These are phyloP conservation scores for Pongo pygmaeus DNA, from an alignment of 2,113 vertebrate genomes.

Conservation along the genomic window DNA sequence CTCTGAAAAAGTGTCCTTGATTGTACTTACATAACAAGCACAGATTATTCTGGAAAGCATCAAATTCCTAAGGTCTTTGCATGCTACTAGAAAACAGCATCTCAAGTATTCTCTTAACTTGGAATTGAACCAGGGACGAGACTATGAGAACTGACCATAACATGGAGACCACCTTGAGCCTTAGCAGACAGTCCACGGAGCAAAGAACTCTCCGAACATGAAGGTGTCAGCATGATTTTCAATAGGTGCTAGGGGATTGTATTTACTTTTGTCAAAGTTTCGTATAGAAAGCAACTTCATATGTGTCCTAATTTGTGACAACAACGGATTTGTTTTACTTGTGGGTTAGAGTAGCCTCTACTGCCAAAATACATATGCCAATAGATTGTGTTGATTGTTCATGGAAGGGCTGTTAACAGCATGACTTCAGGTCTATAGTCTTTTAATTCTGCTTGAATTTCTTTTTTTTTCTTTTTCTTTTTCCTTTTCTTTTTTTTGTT, in stretches of 20 bases:
- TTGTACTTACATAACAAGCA: conserved; percentile 67
- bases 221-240: conserved; percentile 64
- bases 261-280: conserved; percentile 66
- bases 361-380: not conserved
- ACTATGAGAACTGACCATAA: not conserved
- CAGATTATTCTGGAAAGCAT: conserved; percentile 75
- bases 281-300: not conserved
- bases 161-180: conserved; percentile 62
- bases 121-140: conserved; percentile 57
- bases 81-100: conserved; percentile 62
- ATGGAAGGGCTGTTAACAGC: not conserved
- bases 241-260: conserved; percentile 22
- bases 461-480: not conserved
- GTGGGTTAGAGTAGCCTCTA: not conserved
- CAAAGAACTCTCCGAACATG: conserved; percentile 22
- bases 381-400: not conserved
- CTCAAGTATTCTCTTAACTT: conserved; percentile 74
- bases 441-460: not conserved
- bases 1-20: conserved; percentile 70
- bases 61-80: conserved; percentile 75
- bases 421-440: not conserved
- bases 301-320: not conserved
- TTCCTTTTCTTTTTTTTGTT: too few relatives aligned
- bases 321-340: not conserved
- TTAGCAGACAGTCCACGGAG: conserved; percentile 45